These are phyloP conservation scores for Danaus plexippus DNA, from an alignment of 1,140 invertebrate species.

Conservation along the genomic window DNA sequence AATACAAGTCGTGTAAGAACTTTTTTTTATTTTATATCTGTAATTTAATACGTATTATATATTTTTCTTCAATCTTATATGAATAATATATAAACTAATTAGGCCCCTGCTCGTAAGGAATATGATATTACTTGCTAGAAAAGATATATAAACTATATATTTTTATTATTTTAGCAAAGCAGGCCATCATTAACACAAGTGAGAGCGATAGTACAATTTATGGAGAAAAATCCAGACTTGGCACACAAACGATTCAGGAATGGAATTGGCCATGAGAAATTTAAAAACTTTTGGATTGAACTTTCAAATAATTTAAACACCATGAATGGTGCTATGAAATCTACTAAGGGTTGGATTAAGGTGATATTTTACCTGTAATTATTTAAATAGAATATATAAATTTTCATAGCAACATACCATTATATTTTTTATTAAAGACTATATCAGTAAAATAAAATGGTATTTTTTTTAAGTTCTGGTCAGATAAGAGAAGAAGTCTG, in stretches of 20 bases:
- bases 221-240: conserved; percentile 46
- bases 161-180: conserved; percentile 20
- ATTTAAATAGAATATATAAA: no score
- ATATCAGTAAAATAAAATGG: not conserved
- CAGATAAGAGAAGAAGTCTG: conserved; percentile 42
- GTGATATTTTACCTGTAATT: conserved; percentile 16
- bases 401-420: no score
- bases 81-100: no score
- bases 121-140: no score
- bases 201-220: conserved; percentile 39
- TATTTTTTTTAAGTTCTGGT: conserved; percentile 42
- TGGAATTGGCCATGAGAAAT: conserved; percentile 32
- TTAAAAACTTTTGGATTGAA: conserved; percentile 40
- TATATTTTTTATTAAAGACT: conserved; percentile 1
- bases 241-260: conserved; percentile 34
- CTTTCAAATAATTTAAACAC: conserved; percentile 39
- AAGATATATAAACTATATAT: not conserved
- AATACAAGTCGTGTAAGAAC: conserved; percentile 22
- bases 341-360: conserved; percentile 48
- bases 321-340: conserved; percentile 39
- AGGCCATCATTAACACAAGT: conserved; percentile 42
- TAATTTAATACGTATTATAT: no score
- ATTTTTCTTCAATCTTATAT: no score
- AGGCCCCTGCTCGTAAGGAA: no score
- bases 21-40: not conserved